Evolutionary conservation across 1,140 invertebrate species (phyloP).

Genomic region (Tenebrio molitor): DNA sequence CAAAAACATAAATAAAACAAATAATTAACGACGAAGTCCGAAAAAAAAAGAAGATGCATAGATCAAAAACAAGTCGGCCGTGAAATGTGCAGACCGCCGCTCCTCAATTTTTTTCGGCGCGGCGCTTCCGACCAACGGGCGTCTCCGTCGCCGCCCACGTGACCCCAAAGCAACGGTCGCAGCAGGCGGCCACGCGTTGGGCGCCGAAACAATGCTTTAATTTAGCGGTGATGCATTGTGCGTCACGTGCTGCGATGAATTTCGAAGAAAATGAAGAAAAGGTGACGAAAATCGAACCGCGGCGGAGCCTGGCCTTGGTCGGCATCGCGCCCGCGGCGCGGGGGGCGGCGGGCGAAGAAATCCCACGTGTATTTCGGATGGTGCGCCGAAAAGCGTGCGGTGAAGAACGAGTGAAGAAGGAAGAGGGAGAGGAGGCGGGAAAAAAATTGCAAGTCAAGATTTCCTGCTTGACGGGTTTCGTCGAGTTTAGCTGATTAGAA

Average conservation of each 20-base stretch:
- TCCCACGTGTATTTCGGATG: slow-evolving; percentile 49
- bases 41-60: slow-evolving; percentile 9
- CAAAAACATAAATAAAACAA: slow-evolving; percentile 9
- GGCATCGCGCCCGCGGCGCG: slow-evolving; percentile 8
- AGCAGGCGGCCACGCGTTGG: neutral
- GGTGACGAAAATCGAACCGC: slow-evolving; percentile 3
- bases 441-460: slow-evolving; percentile 39
- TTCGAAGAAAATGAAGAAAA: slow-evolving; percentile 11
- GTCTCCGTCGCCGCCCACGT: too few relatives aligned
- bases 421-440: neutral
- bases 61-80: slow-evolving; percentile 4
- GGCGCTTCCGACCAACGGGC: too few relatives aligned
- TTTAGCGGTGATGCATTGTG: neutral
- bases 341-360: slow-evolving; percentile 23
- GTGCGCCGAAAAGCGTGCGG: slow-evolving; percentile 20
- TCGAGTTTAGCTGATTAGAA: slow-evolving; percentile 19
- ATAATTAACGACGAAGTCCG: neutral
- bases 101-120: neutral
- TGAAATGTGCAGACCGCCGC: slow-evolving; percentile 7
- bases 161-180: neutral
- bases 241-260: too few relatives aligned
- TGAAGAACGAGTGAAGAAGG: neutral
- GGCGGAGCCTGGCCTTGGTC: neutral
- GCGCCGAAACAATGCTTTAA: neutral
- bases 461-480: slow-evolving; percentile 48